A percentile compares a stretch with the other conserved stretches of the same genome.
phyloP scores from a whole-genome alignment of 2,797 vertebrate species.

The Thripadectes ignobilis region DNA sequence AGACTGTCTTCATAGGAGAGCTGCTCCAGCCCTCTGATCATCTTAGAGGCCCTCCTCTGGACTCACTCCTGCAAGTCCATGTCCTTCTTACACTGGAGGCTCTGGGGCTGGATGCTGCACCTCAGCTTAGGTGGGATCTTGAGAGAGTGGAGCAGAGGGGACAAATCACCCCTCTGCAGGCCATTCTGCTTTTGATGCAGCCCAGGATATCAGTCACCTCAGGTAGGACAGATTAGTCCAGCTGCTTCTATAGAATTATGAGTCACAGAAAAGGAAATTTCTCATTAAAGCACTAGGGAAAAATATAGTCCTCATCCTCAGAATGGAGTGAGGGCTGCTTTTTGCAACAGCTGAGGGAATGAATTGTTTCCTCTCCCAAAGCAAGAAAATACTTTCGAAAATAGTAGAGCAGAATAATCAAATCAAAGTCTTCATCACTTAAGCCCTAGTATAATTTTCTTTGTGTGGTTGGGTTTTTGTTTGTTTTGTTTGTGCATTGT shows the following conservation, averaged over 20 bases:
- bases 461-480: background rate
- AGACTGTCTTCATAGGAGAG: background rate
- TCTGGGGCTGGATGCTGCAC: background rate
- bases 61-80: background rate
- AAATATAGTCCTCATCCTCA: background rate
- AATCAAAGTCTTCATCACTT: background rate
- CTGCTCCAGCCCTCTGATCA: background rate
- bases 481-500: background rate
- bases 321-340: background rate
- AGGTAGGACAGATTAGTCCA: background rate
- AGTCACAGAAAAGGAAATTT: background rate
- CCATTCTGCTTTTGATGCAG: background rate
- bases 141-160: background rate
- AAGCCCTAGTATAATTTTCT: background rate
- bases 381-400: background rate
- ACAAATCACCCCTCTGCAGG: background rate
- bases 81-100: fast-evolving
- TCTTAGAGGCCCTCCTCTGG: background rate
- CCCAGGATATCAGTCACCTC: background rate
- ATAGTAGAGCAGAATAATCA: background rate
- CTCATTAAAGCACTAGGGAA: background rate
- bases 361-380: background rate
- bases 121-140: background rate
- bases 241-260: background rate
- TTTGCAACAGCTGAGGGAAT: background rate